Conservation (phyloP, 2,113 vertebrate genomes). For the Percina caprodes region DNA sequence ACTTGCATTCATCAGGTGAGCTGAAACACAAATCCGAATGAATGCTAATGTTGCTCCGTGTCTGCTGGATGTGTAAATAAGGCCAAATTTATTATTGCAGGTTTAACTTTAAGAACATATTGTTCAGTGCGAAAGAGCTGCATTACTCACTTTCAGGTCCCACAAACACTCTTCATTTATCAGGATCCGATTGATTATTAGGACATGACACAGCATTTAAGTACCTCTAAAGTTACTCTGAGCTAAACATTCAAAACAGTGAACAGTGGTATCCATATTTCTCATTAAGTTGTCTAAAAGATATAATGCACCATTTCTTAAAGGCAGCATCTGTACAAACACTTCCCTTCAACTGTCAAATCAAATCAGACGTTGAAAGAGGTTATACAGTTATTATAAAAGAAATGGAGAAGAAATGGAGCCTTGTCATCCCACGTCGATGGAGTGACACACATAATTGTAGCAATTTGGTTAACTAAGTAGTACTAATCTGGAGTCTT, state of each 20-base stretch:
- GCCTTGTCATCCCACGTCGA: slow-evolving; percentile 45
- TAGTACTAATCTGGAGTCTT: slow-evolving; percentile 68
- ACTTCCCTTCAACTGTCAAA: slow-evolving; percentile 25
- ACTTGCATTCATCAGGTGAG: too few species aligned
- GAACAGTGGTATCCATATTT: not conserved
- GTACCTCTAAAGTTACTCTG: not conserved
- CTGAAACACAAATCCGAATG: too few species aligned
- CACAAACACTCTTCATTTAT: not conserved
- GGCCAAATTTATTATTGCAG: not conserved
- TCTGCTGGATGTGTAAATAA: not conserved
- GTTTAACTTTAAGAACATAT: not conserved
- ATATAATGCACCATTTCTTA: not conserved
- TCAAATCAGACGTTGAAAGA: slow-evolving; percentile 34
- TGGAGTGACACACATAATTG: slow-evolving; percentile 71
- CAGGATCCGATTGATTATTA: not conserved
- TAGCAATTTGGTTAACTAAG: slow-evolving; percentile 77
- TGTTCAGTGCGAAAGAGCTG: not conserved
- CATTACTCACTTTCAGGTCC: not conserved
- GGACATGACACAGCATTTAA: not conserved
- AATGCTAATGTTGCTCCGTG: too few species aligned
- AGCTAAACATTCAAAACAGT: not conserved
- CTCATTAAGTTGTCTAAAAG: too few species aligned
- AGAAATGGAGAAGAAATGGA: slow-evolving; percentile 10
- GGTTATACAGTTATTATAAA: slow-evolving; percentile 16
- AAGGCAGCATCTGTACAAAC: not conserved